Evolutionary conservation across 2,888 invertebrate genomes (phyloP), one percentile per base, ranked within the genome.

Genomic region (Eudasyphora cyanicolor): DNA sequence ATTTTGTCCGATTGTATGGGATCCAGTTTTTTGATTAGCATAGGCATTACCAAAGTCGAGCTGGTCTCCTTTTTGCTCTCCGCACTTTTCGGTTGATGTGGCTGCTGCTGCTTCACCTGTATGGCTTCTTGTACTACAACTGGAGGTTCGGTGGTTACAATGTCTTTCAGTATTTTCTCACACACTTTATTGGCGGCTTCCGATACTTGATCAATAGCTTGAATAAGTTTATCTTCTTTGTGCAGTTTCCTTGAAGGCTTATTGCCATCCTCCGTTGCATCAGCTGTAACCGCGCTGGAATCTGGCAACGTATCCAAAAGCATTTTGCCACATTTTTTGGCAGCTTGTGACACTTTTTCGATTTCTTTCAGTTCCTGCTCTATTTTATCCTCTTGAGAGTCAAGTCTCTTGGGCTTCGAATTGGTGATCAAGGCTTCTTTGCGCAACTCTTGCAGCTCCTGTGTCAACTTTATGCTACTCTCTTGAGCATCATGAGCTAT

Each of bases 401-500:
- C 78, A 1, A n/a, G 24, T 69, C 87, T 88, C 29, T 89, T 90
- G 3, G 90, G 89, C 0, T 89, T 86, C 0, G 90, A 88, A 0
- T 89, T 87, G 1, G 89, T 90, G 0, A 90, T 89, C 4, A 90
- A 70, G 0, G 91, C 91, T 82, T 91, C 92, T 75, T 90, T 91
- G 49, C 92, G 88, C 3, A 95, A 88, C 89, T 95, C 94, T 57
- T 94, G 93, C 88, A 95, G 91, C 84, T 95, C 95, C 85, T 94
- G 93, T n/a, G 94, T 94, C 87, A 95, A 90, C 87, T 95, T 94
- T 85, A 95, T 95, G 89, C 95, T 95, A 60, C 95, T 95, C 89
- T 95, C 95, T 92, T 95, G 94, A 14, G 96, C 95, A 93, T 96
- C 96, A 89, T 94, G 94, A 12, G 96, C 96, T 82, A 96, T 93